A percentile compares a stretch with the other conserved stretches of the same genome.
Evolutionary conservation across 2,797 vertebrate genomes (phyloP).

Genomic region (Mastacembelus armatus): DNA sequence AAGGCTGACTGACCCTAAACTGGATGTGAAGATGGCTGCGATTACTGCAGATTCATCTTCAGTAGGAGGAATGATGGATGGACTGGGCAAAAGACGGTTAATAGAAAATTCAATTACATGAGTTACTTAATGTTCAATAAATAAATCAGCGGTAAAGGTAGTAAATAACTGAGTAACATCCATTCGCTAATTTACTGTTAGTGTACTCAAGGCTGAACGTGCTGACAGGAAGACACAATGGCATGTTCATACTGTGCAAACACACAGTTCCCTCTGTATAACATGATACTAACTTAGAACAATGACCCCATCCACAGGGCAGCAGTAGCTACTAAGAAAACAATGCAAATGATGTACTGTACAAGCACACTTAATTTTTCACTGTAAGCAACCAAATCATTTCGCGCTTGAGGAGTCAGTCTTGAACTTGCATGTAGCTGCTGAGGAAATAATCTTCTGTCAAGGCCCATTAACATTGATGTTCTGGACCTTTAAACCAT

Average conservation of each 20-base stretch:
- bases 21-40: slow-evolving; percentile 8
- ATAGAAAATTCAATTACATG: slow-evolving; percentile 41
- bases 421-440: not conserved
- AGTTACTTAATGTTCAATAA: slow-evolving; percentile 19
- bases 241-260: not conserved
- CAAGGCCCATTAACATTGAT: not conserved
- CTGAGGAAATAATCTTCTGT: not conserved
- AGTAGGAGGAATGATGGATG: slow-evolving; percentile 9
- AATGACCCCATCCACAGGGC: not conserved
- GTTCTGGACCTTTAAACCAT: not conserved
- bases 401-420: not conserved
- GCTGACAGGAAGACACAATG: slow-evolving; percentile 13
- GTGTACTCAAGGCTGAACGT: slow-evolving; percentile 25
- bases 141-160: slow-evolving; percentile 37
- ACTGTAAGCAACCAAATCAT: not conserved
- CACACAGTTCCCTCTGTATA: too few species aligned
- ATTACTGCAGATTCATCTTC: slow-evolving; percentile 41
- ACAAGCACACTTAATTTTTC: not conserved
- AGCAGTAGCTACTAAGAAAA: not conserved
- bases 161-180: slow-evolving; percentile 48
- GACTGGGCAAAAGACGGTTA: slow-evolving; percentile 23
- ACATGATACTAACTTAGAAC: not conserved
- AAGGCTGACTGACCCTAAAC: slow-evolving; percentile 30
- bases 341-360: too few species aligned
- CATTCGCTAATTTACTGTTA: slow-evolving; percentile 30